Base-by-base conservation (phyloP, 2,113 vertebrate genomes). In the Miniopterus natalensis region DNA sequence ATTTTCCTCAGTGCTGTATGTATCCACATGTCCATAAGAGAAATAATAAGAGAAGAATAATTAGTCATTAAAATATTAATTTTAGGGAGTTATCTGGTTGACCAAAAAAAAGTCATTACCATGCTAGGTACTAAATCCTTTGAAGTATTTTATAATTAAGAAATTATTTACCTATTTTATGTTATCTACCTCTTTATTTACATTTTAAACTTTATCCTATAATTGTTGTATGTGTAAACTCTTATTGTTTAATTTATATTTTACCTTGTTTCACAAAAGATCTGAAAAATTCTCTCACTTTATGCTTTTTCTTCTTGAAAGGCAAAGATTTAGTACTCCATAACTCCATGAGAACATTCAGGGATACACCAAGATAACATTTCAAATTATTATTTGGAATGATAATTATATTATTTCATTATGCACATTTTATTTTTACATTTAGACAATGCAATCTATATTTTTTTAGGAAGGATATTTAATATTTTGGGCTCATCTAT, bases 381-480 rank as follows among this genome's bases (percentile, higher is more conserved):
- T 95, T 94, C 65, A 83, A 68, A 49, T 89, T 68, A 31, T 89
- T 86, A 47, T 68, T 86, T 70, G 21, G 23, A 93, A 68, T 73
- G 31, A 95, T 71, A 70, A 85, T 83, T 57, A 61, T 53, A 66
- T 45, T 18, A 36, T 84, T 75, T n/a, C 27, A 47, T 42, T 81
- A 49, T 53, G 11, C 5, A 92, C 4, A 89, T 71, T 93, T 92
- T 95, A 55, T 77, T 78, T 47, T 65, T 65, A 84, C 73, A 11
- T 87, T 86, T 92, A 86, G 23, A 40, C 14, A 59, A 51, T 0
- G 9, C 1, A 78, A 90, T 0, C 17, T 51, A 1, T 45, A 85
- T 42, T 65, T 83, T 36, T 45, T 79, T 81, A 71, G 59, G 59
- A 81, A 94, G 4, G 25, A 61, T 55, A 83, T 75, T 81, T 89